Evolutionary conservation across 2,888 invertebrate genomes (phyloP).

Genomic region (Drosophila monieri): DNA sequence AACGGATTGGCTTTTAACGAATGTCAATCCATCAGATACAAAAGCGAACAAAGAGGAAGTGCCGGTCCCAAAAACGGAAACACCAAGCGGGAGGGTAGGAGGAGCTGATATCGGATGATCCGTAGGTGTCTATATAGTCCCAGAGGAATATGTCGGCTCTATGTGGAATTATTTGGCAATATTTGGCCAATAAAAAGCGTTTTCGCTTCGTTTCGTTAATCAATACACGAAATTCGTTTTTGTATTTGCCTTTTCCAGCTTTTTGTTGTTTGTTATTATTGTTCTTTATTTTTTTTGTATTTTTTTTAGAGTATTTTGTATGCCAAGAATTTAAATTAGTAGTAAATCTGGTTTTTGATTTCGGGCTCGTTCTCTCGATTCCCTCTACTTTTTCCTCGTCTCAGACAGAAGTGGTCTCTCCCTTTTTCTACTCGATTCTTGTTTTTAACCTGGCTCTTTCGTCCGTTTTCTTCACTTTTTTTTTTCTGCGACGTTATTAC

Average conservation of each 20-base stretch:
- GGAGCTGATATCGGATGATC: neutral
- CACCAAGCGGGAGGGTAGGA: neutral
- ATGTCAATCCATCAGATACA: slow-evolving; percentile 40
- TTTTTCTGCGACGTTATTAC: slow-evolving; percentile 72
- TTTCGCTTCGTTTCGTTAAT: slow-evolving; percentile 72
- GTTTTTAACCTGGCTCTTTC: slow-evolving; percentile 44
- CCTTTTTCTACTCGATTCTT: slow-evolving; percentile 52
- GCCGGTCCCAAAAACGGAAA: slow-evolving; percentile 52
- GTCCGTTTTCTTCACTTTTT: slow-evolving; percentile 34
- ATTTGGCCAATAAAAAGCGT: slow-evolving; percentile 71
- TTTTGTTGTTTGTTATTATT: slow-evolving; percentile 24
- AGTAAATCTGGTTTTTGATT: slow-evolving; percentile 77
- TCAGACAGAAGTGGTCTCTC: slow-evolving; percentile 11
- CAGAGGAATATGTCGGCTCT: slow-evolving; percentile 2
- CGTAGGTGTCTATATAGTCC: neutral
- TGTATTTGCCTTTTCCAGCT: slow-evolving; percentile 23
- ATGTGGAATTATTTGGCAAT: slow-evolving; percentile 46
- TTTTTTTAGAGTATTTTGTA: slow-evolving; percentile 62
- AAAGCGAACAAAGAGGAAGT: slow-evolving; percentile 47
- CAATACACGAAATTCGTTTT: slow-evolving; percentile 54
- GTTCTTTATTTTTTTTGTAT: slow-evolving; percentile 34
- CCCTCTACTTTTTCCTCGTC: slow-evolving; percentile 10
- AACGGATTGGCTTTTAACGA: slow-evolving; percentile 13
- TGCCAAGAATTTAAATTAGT: slow-evolving; percentile 79
- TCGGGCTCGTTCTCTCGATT: slow-evolving; percentile 56